Conservation (phyloP, 2,888 invertebrate species). For the Prosapia bicincta region DNA sequence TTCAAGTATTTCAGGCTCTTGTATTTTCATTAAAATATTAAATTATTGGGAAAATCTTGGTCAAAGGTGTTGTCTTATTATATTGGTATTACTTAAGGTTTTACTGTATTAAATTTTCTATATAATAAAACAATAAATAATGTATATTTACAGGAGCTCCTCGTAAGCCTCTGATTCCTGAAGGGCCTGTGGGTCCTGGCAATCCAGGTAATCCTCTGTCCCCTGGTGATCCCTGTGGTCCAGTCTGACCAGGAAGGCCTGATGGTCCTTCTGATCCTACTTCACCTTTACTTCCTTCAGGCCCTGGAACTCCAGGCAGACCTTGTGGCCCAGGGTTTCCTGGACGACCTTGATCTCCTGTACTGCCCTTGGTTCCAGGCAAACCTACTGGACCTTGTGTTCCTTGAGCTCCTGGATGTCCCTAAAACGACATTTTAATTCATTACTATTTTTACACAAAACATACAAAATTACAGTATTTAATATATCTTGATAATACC, state of each 20-base stretch:
- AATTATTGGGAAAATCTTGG: too few relatives aligned
- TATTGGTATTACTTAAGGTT: too few relatives aligned
- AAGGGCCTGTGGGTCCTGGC: constrained; percentile 59
- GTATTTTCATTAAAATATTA: too few relatives aligned
- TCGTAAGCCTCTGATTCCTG: constrained; percentile 62
- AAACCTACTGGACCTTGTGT: constrained; percentile 61
- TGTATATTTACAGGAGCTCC: constrained; percentile 55
- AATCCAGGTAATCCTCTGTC: constrained; percentile 57
- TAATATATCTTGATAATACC: too few relatives aligned
- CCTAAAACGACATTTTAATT: constrained; percentile 49
- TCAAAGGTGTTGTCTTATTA: too few relatives aligned
- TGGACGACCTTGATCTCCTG: constrained; percentile 64
- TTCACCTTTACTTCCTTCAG: constrained; percentile 63
- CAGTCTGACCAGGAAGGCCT: constrained; percentile 68
- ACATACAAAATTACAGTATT: too few relatives aligned
- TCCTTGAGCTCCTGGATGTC: constrained; percentile 66
- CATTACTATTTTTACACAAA: too few relatives aligned
- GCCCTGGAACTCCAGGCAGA: constrained; percentile 66
- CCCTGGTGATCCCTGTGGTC: constrained; percentile 66
- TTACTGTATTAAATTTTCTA: too few relatives aligned
- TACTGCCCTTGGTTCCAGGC: constrained; percentile 56
- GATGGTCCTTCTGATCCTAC: constrained; percentile 60
- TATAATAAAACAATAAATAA: too few relatives aligned
- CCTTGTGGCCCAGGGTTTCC: constrained; percentile 69
- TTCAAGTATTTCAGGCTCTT: too few relatives aligned